Base-by-base conservation (phyloP, 2,113 vertebrate species). In the Tragelaphus buxtoni region DNA sequence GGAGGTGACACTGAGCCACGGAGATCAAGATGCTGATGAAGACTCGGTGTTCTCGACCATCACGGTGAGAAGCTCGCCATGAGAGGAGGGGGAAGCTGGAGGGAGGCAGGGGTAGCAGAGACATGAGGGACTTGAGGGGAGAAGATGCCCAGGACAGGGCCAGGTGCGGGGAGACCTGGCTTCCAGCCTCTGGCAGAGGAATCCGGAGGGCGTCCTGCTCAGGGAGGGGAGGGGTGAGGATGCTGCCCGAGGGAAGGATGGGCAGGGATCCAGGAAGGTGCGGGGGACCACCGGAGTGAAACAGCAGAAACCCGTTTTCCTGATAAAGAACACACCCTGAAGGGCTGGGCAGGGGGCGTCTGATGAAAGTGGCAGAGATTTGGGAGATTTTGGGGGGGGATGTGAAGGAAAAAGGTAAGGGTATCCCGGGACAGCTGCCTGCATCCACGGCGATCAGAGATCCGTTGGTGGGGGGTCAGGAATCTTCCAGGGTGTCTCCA, bases 21-120 rank as follows among this genome's bases (percentile, higher is more conserved):
- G 77, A 39, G 10, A 14, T 14, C 14, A n/a, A 55, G 39, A 8
- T 3, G 32, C 7, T 49, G 60, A 18, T 17, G 60, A 58, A 32
- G 88, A n/a, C 32, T 4, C 0, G 0, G 20, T 18, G 79, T 7
- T 0, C 22, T 17, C 5, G 11, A 16, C 20, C 53, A 3, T 22
- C 22, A 26, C 0, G 3, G 5, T 8, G 55, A 61, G 53, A 60
- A 49, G 9, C 9, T 83, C 7, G 0, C 9, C 0, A 0, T 0
- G 61, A 60, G 49, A 45, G 51, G 20, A 51, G 35, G n/a, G 42
- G 56, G 60, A 49, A 20, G 16, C 22, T 1, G 30, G 16, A 18
- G 47, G 13, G 9, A 9, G 4, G 16, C 39, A 4, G 32, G 32
- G 26, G 26, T 2, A 20, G 20, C 20, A 11, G 61, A 14, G 4